Base-by-base conservation (phyloP, 2,113 vertebrate genomes). In the Onychorhynchus coronatus region DNA sequence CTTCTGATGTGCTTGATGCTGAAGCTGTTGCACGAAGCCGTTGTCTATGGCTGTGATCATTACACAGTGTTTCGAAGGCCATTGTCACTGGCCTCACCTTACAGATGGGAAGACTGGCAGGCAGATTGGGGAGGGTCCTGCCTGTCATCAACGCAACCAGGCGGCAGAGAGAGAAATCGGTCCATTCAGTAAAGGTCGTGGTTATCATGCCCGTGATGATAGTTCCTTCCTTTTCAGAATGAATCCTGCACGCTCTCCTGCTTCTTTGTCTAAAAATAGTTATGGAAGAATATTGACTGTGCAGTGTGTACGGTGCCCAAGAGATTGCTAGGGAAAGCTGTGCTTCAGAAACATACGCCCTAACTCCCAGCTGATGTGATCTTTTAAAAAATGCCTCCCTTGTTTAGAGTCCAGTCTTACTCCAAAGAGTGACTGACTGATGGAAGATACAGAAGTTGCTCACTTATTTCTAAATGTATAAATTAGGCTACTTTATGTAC, bases 341-440 rank as follows among this genome's bases (percentile, higher is more conserved):
- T 49, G 11, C 28, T 44, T 80, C 30, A 42, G 2, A 67, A 72
- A 27, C 4, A 6, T 4, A 12, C 2, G 2, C 20, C 0, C 0
- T 31, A 24, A 80, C 52, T 55, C 4, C 6, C 42, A 65, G 31
- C 17, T 65, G 33, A 15, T 33, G 19, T 24, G 5, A 30, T 35
- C n/a, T 58, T 75, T 62, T 52, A 28, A 41, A 56, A 89, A 66
- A 62, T 41, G 28, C 19, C 17, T 76, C n/a, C 17, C 59, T 18
- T 73, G 31, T 76, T 75, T 72, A 30, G 24, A 79, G 62, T 22
- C 30, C 39, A 46, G 17, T 12, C 22, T 59, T 50, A 68, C 28
- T 65, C 46, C 37, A 46, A 55, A 68, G 33, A 35, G n/a, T 44
- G 15, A 53, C 39, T 86, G 41, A 28, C 5, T 65, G 35, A 24